Conservation (phyloP, 2,888 invertebrate genomes). For the Agonopterix subpropinquella region DNA sequence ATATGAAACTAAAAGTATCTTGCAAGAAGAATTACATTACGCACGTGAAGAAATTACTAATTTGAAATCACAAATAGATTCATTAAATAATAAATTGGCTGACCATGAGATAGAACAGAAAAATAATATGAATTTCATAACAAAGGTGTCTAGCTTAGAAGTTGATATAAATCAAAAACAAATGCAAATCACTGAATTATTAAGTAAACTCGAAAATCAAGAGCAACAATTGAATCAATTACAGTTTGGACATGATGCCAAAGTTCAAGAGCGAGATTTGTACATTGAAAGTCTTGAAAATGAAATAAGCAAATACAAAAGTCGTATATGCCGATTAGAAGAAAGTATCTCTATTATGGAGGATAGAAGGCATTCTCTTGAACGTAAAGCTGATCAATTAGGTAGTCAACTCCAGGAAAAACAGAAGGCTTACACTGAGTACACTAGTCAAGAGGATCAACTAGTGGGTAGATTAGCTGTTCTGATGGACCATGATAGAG, state of each 20-base stretch:
- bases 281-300: constrained; percentile 83
- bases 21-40: constrained; percentile 39
- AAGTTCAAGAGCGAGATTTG: constrained; percentile 83
- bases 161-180: constrained; percentile 54
- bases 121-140: constrained; percentile 51
- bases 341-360: constrained; percentile 79
- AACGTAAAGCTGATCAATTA: constrained; percentile 77
- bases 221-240: constrained; percentile 53
- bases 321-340: constrained; percentile 79
- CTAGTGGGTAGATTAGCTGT: constrained; percentile 77
- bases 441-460: constrained; percentile 77
- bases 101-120: constrained; percentile 60
- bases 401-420: constrained; percentile 77
- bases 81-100: constrained; percentile 53
- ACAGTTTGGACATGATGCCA: constrained; percentile 76
- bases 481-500: constrained; percentile 78
- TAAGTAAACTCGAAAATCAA: constrained; percentile 42
- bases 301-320: constrained; percentile 79
- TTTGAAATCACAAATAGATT: constrained; percentile 42
- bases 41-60: constrained; percentile 38
- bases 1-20: constrained; percentile 31
- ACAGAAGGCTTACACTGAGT: constrained; percentile 75
- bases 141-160: constrained; percentile 56
- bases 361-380: constrained; percentile 75
- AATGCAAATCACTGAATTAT: constrained; percentile 43